Percentiles rank a stretch among this genome's conserved stretches.
Conservation (phyloP, 2,888 invertebrate species). For the Quadroppia sp. region DNA sequence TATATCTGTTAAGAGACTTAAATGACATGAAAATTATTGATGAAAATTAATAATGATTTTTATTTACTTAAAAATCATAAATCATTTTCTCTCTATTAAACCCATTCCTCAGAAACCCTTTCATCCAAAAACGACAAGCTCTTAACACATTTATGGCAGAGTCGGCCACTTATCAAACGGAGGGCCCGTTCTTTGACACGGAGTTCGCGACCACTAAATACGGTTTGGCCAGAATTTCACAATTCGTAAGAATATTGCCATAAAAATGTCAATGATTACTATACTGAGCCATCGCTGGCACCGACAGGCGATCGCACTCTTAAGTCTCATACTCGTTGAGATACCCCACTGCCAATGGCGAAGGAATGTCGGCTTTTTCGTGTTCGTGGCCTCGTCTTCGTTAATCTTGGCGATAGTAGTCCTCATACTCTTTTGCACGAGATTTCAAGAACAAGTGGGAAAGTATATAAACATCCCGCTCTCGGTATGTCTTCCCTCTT, state of each 20-base stretch:
- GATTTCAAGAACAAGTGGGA: conserved; percentile 40
- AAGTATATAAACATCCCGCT: conserved; percentile 40
- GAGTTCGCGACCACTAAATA: conserved; percentile 41
- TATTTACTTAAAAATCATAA: too few relatives aligned
- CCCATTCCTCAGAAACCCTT: too few relatives aligned
- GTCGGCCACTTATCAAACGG: conserved; percentile 21
- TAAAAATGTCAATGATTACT: not conserved
- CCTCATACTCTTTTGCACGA: conserved; percentile 39
- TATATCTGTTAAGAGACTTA: too few relatives aligned
- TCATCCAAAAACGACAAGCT: not conserved
- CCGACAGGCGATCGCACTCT: conserved; percentile 37
- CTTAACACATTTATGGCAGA: conserved; percentile 27
- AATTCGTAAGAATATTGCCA: conserved; percentile 36
- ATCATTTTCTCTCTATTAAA: too few relatives aligned
- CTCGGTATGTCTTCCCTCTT: conserved; percentile 8
- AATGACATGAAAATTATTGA: too few relatives aligned
- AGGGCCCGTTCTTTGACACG: conserved; percentile 39
- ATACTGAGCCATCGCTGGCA: not conserved
- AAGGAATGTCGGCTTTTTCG: conserved; percentile 37
- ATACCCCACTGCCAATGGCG: conserved; percentile 36
- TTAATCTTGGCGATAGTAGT: conserved; percentile 37
- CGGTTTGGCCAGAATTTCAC: conserved; percentile 41
- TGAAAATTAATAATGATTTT: too few relatives aligned
- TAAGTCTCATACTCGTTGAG: conserved; percentile 41
- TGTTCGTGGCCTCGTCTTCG: conserved; percentile 39